Percentiles rank a stretch among this genome's conserved stretches.
phyloP scores from a whole-genome alignment of 2,797 vertebrate species.

The Pantherophis vulpinus region DNA sequence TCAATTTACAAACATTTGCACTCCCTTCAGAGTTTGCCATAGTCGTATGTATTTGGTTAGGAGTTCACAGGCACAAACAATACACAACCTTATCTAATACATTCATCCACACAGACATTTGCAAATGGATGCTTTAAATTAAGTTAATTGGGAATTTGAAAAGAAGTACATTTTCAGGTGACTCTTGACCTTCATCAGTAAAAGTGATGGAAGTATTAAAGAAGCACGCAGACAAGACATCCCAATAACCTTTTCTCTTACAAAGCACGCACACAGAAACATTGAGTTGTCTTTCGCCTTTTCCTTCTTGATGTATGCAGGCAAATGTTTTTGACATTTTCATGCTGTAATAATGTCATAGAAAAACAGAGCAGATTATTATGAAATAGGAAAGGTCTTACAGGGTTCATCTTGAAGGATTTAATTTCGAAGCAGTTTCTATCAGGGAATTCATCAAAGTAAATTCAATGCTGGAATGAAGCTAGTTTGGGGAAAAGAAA shows the following conservation, averaged over 20 bases:
- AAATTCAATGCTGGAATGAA: background rate
- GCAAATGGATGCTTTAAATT: background rate
- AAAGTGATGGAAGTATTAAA: background rate
- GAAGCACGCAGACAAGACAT: background rate
- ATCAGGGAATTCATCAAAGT: background rate
- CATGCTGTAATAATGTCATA: background rate
- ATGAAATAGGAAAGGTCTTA: background rate
- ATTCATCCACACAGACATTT: background rate
- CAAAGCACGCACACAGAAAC: background rate
- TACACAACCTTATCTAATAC: background rate
- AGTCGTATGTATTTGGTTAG: background rate
- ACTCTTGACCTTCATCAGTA: background rate
- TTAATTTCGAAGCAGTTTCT: background rate
- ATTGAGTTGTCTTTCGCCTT: background rate
- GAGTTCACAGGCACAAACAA: background rate
- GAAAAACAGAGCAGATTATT: background rate
- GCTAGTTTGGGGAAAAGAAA: background rate
- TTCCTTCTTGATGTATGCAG: background rate
- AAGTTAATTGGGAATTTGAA: background rate
- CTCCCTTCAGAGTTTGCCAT: background rate
- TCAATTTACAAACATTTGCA: background rate
- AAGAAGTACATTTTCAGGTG: background rate
- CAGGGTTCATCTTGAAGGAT: background rate
- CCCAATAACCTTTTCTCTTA: background rate
- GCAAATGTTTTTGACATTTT: background rate